Evolutionary conservation across 2,113 vertebrate species (phyloP).

Genomic region (Labeo rohita): DNA sequence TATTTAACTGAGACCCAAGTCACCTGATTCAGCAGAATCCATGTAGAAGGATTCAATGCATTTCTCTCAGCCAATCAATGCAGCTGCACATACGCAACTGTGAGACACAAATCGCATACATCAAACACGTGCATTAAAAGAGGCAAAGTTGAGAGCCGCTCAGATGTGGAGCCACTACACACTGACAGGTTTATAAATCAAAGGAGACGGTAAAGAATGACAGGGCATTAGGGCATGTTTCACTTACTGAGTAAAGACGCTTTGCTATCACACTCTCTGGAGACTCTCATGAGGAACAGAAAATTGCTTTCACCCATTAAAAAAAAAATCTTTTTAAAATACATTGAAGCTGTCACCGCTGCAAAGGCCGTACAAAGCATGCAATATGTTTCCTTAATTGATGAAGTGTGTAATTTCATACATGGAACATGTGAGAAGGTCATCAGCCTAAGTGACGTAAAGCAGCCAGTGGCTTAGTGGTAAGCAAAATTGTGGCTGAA

Average conservation of each 20-base stretch:
- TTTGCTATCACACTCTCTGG: slow-evolving; percentile 25
- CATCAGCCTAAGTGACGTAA: background rate
- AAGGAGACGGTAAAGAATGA: slow-evolving; percentile 30
- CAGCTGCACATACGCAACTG: background rate
- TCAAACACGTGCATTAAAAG: slow-evolving; percentile 8
- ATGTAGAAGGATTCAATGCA: slow-evolving; percentile 22
- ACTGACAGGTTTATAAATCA: slow-evolving; percentile 53
- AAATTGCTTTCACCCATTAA: slow-evolving; percentile 28
- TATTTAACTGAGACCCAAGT: slow-evolving; percentile 6
- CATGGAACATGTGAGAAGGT: background rate
- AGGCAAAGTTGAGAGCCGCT: background rate
- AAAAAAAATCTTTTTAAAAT: background rate
- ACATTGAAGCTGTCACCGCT: background rate
- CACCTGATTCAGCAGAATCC: slow-evolving; percentile 29
- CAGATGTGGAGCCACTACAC: slow-evolving; percentile 2
- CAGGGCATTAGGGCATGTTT: slow-evolving; percentile 36
- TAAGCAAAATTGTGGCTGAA: background rate
- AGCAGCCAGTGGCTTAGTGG: background rate
- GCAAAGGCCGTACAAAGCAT: background rate
- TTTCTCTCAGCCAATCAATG: slow-evolving; percentile 33
- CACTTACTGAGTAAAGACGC: slow-evolving; percentile 36
- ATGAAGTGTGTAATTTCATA: slow-evolving; percentile 8
- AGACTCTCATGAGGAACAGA: slow-evolving; percentile 33
- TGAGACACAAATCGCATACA: slow-evolving; percentile 8
- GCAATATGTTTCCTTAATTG: background rate